Base-by-base conservation (phyloP, 2,113 vertebrate genomes). In the Dendropsophus ebraccatus region DNA sequence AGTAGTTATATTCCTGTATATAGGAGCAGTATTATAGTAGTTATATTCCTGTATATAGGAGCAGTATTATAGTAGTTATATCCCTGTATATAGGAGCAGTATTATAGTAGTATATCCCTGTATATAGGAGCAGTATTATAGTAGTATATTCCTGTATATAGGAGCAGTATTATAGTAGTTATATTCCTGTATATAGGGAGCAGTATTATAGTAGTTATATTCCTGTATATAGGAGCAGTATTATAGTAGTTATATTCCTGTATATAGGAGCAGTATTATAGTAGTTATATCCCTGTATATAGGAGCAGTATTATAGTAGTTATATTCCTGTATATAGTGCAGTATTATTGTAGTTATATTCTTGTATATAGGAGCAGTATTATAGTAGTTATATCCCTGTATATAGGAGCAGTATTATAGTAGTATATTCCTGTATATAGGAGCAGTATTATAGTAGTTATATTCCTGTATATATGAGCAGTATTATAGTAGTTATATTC, bases 301-400 rank as follows among this genome's bases (percentile, higher is more conserved):
- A 65, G n/a, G 60, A 16, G 60, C 25, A 65, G 60, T 65, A 65
- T 65, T 65, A 65, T 65, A 65, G 60, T 65, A 65, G 60, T 65
- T 65, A 65, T 65, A 65, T 65, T 65, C 60, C 30, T 58, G 54
- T 58, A 58, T 16, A 58, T 58, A 58, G 54, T 23, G 54, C 54
- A 58, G 54, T 58, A 58, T 58, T 58, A 58, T 58, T 23, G 54
- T 58, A 58, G 54, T 58, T 58, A 58, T 58, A 58, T 58, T 58
- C 54, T 58, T 58, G 54, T 23, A 58, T 16, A 58, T 58, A 58
- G 54, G 54, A 41, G 41, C 41, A 41, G 41, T 41, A 41, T 41
- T 41, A 41, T 41, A 60, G 56, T 60, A 60, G 56, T 60, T 60
- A 60, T 60, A 60, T 60, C 25, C 56, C 25, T 60, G 56, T 60